These are phyloP conservation scores for Amphiura filiformis DNA, from an alignment of 35 echinoderm and acorn worm species.

Conservation along the genomic window DNA sequence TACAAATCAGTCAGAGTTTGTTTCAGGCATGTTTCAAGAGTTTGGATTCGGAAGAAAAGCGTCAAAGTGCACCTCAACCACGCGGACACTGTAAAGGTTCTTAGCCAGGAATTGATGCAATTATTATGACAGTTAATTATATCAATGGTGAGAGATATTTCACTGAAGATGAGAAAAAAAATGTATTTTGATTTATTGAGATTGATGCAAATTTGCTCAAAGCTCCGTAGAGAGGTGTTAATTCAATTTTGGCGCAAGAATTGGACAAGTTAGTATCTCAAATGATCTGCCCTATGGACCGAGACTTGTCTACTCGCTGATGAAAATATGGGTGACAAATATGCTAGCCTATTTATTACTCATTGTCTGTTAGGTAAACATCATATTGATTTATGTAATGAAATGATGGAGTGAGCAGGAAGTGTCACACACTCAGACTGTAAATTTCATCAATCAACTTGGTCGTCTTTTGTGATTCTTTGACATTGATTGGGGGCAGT, in stretches of 20 bases:
- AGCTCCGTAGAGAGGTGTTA: too few relatives aligned
- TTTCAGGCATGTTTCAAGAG: neutral
- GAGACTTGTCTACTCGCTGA: too few relatives aligned
- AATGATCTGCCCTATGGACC: too few relatives aligned
- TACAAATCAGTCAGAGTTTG: neutral
- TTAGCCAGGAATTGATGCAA: neutral
- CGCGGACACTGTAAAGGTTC: neutral
- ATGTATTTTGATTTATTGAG: too few relatives aligned
- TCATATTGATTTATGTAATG: neutral
- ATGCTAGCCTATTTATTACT: neutral
- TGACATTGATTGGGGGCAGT: too few relatives aligned
- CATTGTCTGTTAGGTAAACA: neutral
- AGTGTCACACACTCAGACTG: neutral
- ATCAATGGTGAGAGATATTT: neutral
- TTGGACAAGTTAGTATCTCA: too few relatives aligned
- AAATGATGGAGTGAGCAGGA: neutral
- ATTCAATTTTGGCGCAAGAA: too few relatives aligned
- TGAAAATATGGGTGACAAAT: too few relatives aligned
- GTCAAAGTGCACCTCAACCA: neutral
- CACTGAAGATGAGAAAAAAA: too few relatives aligned
- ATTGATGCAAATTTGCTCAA: too few relatives aligned
- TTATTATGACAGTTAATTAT: conserved; percentile 7
- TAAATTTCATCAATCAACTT: neutral
- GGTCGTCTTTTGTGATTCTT: too few relatives aligned
- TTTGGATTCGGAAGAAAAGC: neutral